A percentile compares a stretch with the other conserved stretches of the same genome.
These are phyloP conservation scores for Ennomos fuscantarius DNA, from an alignment of 2,888 invertebrate species.

Conservation along the genomic window DNA sequence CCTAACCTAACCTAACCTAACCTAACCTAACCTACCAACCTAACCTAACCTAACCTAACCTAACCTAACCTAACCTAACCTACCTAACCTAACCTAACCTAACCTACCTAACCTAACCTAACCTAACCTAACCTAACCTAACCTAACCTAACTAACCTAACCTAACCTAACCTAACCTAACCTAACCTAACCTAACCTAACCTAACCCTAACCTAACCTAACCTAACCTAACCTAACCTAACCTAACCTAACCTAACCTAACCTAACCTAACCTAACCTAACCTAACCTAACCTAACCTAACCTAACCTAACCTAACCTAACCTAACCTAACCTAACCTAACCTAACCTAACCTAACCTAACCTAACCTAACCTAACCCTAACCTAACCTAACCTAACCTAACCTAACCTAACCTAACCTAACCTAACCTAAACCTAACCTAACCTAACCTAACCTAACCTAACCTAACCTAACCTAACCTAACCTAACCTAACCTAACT, in stretches of 20 bases:
- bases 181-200: slow-evolving; percentile 34
- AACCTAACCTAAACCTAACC: background rate
- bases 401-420: slow-evolving; percentile 14
- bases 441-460: slow-evolving; percentile 14
- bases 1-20: slow-evolving; percentile 35
- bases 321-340: slow-evolving; percentile 39
- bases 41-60: slow-evolving; percentile 35
- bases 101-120: slow-evolving; percentile 40
- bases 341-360: slow-evolving; percentile 34
- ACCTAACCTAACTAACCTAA: slow-evolving; percentile 37
- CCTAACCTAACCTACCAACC: slow-evolving; percentile 36
- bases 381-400: slow-evolving; percentile 14
- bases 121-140: slow-evolving; percentile 28
- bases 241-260: slow-evolving; percentile 20
- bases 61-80: slow-evolving; percentile 32
- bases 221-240: slow-evolving; percentile 38
- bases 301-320: slow-evolving; percentile 43
- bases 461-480: slow-evolving; percentile 11
- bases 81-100: slow-evolving; percentile 35
- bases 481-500: slow-evolving; percentile 12
- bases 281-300: slow-evolving; percentile 43
- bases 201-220: slow-evolving; percentile 29
- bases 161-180: slow-evolving; percentile 39
- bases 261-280: slow-evolving; percentile 23
- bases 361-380: slow-evolving; percentile 2